Evolutionary conservation across 2,888 invertebrate species (phyloP).

Genomic region (Strigamia transsilvanica): DNA sequence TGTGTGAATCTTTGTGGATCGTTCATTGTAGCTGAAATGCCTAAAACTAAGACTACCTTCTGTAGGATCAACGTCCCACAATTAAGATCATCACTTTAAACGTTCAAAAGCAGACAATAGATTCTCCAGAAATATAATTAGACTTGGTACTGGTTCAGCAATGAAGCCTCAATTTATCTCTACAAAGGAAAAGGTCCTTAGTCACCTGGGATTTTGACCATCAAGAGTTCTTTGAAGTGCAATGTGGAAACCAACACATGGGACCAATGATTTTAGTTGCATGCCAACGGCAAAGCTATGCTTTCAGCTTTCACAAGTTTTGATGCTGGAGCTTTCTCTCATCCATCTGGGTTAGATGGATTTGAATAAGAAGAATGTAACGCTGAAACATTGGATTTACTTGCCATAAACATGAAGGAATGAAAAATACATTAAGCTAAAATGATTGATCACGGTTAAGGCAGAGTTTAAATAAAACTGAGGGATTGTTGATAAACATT

Average conservation of each 20-base stretch:
- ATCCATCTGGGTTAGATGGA: not conserved
- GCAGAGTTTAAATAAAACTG: too few relatives aligned
- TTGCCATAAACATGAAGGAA: too few relatives aligned
- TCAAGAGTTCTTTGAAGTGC: not conserved
- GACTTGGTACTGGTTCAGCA: not conserved
- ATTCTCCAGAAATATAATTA: not conserved
- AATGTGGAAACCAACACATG: not conserved
- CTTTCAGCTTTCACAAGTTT: not conserved
- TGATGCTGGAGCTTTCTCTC: not conserved
- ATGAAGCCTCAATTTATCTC: not conserved
- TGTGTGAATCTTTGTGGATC: too few relatives aligned
- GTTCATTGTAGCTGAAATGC: too few relatives aligned
- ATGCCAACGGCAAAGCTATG: not conserved
- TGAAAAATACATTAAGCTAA: too few relatives aligned
- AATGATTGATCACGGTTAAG: too few relatives aligned
- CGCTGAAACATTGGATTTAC: too few relatives aligned
- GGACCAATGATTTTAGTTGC: slow-evolving; percentile 3
- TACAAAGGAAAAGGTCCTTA: not conserved
- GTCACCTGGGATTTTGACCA: not conserved
- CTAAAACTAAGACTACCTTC: too few relatives aligned
- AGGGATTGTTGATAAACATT: too few relatives aligned
- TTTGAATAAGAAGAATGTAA: not conserved
- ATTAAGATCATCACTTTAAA: too few relatives aligned
- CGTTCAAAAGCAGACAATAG: not conserved
- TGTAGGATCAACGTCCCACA: too few relatives aligned